A percentile compares a stretch with the other conserved stretches of the same genome.
phyloP scores from a whole-genome alignment of 2,113 vertebrate species.

The Egretta garzetta region DNA sequence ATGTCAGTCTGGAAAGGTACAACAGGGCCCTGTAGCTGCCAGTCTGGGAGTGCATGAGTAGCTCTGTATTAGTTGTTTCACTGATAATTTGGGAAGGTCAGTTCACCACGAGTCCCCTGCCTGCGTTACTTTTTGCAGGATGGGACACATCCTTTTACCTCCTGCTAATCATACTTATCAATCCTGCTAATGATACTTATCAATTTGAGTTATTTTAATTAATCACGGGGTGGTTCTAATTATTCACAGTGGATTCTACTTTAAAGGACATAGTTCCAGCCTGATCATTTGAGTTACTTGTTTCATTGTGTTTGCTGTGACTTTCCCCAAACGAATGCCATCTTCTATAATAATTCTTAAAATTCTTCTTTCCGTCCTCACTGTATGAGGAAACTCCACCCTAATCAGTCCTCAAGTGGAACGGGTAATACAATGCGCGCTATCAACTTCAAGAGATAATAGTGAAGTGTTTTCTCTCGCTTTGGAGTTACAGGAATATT shows the following conservation, averaged over 20 bases:
- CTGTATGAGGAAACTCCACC: slow-evolving; percentile 10
- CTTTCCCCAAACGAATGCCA: background rate
- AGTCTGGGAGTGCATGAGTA: background rate
- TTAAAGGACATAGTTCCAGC: background rate
- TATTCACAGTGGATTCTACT: background rate
- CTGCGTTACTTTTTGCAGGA: background rate
- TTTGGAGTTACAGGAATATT: background rate
- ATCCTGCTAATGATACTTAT: background rate
- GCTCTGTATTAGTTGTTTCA: background rate
- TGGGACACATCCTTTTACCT: background rate
- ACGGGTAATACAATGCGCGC: rapidly evolving
- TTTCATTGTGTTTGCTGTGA: background rate
- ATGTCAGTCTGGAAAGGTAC: background rate
- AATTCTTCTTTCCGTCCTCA: background rate
- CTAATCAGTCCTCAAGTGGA: background rate
- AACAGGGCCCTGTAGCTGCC: background rate
- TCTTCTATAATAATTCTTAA: background rate
- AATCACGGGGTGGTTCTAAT: background rate
- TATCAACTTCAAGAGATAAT: slow-evolving; percentile 16
- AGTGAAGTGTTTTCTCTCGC: background rate
- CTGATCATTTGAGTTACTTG: background rate
- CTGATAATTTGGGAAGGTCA: background rate
- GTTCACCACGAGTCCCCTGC: background rate
- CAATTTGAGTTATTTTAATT: background rate
- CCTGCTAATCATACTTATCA: background rate